Evolutionary conservation across 2,113 vertebrate species (phyloP), one percentile per base, ranked within the genome.

Genomic region (Platysteira castanea): DNA sequence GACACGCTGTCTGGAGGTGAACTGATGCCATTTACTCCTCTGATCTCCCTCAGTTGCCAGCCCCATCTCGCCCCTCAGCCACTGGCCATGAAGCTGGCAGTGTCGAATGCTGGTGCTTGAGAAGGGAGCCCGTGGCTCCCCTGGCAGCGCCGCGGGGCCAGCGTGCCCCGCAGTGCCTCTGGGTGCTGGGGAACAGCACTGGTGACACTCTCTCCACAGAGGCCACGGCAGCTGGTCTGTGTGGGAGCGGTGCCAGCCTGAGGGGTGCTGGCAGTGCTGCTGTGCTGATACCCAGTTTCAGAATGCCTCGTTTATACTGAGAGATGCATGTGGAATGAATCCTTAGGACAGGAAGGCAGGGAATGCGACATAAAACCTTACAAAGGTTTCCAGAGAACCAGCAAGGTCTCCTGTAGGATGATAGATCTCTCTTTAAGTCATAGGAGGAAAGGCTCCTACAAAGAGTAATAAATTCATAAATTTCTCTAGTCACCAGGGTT

Each of bases 391-490:
- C 56, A 42, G 84, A 91, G 71, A 94, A 56, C 64, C 56, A 70
- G 90, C 76, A 84, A 92, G 85, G 76, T 90, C 56, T 96, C 64
- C 73, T 84, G n/a, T 56, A 84, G 52, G 41, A 90, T 90, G 89
- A 94, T 76, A 75, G 91, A 96, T 95, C 76, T 94, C 88, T 92
- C 59, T 65, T 71, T 59, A 68, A 85, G 92, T 90, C 93, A 81
- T 57, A 79, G 82, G 80, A 95, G 89, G 76, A 92, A 96, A 90
- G 69, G 81, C 87, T 95, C 89, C 89, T 65, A 75, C 90, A 81
- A 90, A 90, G 88, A 95, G 92, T 83, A 87, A 93, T 94, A 96
- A 94, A 95, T 96, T 96, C 84, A 96, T 92, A 84, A 92, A 93
- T 96, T 96, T 94, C 49, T 92, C 65, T 73, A 87, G 95, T 96